A percentile compares a stretch with the other conserved stretches of the same genome.
Evolutionary conservation across 2,113 vertebrate species (phyloP).

Genomic region (Columbina picui): DNA sequence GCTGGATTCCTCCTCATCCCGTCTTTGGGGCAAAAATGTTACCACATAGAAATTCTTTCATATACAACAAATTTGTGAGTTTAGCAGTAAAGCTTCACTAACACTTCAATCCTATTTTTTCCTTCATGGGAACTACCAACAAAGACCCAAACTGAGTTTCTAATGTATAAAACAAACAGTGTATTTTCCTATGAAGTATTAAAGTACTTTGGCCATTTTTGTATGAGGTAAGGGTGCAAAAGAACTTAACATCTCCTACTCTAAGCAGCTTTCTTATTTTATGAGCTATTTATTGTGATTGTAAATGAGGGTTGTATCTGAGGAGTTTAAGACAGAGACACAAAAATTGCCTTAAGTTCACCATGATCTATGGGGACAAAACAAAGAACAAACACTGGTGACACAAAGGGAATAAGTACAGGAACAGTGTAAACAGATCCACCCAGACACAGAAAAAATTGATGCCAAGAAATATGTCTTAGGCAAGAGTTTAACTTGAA

Average conservation of each 20-base stretch:
- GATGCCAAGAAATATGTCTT: background rate
- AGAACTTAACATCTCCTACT: background rate
- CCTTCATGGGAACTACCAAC: background rate
- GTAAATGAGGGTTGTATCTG: background rate
- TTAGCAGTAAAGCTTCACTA: background rate
- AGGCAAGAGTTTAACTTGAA: background rate
- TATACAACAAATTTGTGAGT: background rate
- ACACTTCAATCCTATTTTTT: background rate
- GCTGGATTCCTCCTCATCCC: too few species aligned
- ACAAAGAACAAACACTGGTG: background rate
- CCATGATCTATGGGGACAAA: background rate
- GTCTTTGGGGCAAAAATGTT: background rate
- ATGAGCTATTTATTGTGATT: accelerated
- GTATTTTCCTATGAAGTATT: background rate
- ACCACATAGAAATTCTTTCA: background rate
- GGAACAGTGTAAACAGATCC: too few species aligned
- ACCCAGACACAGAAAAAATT: background rate
- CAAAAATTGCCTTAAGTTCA: background rate
- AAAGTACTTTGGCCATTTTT: background rate
- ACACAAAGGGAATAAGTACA: background rate
- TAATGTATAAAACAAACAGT: background rate
- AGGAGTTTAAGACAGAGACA: background rate
- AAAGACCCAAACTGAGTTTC: background rate
- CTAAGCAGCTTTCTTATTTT: background rate
- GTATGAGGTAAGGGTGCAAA: background rate